These are phyloP conservation scores for Loriculus beryllinus DNA, from an alignment of 2,797 vertebrate species.

Conservation along the genomic window DNA sequence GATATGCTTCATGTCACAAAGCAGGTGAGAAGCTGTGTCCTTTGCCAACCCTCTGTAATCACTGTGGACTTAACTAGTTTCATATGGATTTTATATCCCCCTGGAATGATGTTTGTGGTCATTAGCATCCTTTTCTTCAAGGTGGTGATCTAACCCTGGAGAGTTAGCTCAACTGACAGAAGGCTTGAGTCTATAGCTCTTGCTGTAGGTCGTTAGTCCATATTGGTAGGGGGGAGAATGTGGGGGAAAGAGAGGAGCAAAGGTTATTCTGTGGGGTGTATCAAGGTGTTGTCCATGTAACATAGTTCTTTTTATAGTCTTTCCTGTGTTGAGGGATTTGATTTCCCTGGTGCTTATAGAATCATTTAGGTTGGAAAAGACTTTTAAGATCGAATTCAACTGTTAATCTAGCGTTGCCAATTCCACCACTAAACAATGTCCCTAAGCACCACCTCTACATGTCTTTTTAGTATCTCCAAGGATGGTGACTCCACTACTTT, in stretches of 20 bases:
- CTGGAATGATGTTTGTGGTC: background rate
- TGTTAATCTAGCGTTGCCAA: fast-evolving
- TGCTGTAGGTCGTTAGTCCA: background rate
- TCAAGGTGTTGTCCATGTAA: background rate
- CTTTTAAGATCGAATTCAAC: background rate
- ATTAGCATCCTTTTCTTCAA: background rate
- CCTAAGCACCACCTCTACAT: fast-evolving
- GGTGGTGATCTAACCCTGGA: background rate
- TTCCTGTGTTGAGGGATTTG: background rate
- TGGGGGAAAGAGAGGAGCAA: fast-evolving
- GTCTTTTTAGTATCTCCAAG: background rate
- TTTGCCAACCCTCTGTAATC: background rate
- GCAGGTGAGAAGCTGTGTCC: background rate
- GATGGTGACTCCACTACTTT: background rate
- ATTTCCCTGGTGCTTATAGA: background rate
- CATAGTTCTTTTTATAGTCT: background rate
- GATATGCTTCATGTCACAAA: background rate
- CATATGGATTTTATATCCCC: background rate
- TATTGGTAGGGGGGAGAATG: background rate
- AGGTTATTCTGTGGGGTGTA: background rate
- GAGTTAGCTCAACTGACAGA: background rate
- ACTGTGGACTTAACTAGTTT: background rate
- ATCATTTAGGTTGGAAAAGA: background rate
- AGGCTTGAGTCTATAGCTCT: background rate
- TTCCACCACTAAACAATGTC: background rate